Evolutionary conservation across 53 echinoderm and acorn worm genomes (phyloP), one percentile per base, ranked within the genome.

Genomic region (Crossaster papposus): DNA sequence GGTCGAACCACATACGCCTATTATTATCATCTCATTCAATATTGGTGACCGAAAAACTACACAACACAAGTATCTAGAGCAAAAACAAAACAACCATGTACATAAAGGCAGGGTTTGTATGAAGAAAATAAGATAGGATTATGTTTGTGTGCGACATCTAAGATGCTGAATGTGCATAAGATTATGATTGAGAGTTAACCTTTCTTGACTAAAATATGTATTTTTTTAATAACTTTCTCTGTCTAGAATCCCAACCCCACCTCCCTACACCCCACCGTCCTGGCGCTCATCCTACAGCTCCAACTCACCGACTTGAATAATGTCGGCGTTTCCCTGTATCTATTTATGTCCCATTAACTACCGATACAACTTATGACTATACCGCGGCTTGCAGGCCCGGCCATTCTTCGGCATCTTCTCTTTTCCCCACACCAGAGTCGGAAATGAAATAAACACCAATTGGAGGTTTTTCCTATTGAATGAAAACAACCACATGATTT

Each of bases 401-500:
- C 22, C 58, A 58, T 58, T 58, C 58, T 58, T 58, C 58, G 2
- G 58, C 58, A 3, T 58, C 22, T 58, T 58, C 44, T 44, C 44
- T 7, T 44, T 62, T 62, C 17, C 17, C 62, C 17, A 62, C 17
- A 44, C 44, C 68, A 28, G 11, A 26, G 11, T 68, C 28, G 68
- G 68, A 13, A 0, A 68, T 64, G 36, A 81, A 82, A 82, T 82
- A 63, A 65, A 82, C 34, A 68, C 11, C 68, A 68, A 82, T 82
- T 82, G 63, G 55, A 38, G 70, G 65, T 82, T 82, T 65, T 81
- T 64, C 38, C 63, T 36, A 18, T 44, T 30, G 68, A 82, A 82
- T 68, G 68, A 82, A 82, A 70, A 82, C 65, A 82, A 22, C 82
- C 44, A 36, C 30, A 82, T 64, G 82, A 82, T 65, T 82, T 24